phyloP scores from a whole-genome alignment of 2,797 vertebrate genomes.

The Enteromius treurensis region DNA sequence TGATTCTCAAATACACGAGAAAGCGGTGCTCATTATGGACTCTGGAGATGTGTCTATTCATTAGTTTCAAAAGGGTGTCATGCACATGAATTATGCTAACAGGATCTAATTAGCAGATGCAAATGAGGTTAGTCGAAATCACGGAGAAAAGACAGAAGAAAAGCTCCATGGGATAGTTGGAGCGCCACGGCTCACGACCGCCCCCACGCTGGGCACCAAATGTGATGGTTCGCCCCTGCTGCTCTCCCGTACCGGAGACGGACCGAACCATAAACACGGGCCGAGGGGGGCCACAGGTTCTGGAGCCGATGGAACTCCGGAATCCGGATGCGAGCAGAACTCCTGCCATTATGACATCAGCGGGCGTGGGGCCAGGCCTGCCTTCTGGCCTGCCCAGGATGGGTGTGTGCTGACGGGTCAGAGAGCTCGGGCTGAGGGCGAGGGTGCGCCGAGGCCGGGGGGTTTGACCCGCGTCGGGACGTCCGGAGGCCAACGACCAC shows the following conservation, averaged over 20 bases:
- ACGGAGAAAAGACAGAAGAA: slow-evolving; percentile 82
- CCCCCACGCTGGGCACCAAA: slow-evolving; percentile 86
- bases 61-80: slow-evolving; percentile 87
- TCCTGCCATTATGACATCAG: slow-evolving; percentile 82
- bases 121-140: slow-evolving; percentile 87
- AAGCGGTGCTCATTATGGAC: slow-evolving; percentile 79
- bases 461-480: slow-evolving; percentile 16
- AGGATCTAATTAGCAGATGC: slow-evolving; percentile 89
- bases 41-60: slow-evolving; percentile 87
- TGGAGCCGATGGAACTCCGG: slow-evolving; percentile 75
- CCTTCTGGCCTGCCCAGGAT: slow-evolving; percentile 80
- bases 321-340: slow-evolving; percentile 79
- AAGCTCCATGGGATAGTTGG: slow-evolving; percentile 86
- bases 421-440: slow-evolving; percentile 57
- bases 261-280: slow-evolving; percentile 80
- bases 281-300: slow-evolving; percentile 60
- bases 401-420: slow-evolving; percentile 66
- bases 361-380: slow-evolving; percentile 73
- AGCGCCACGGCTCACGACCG: slow-evolving; percentile 83
- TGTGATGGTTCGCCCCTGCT: slow-evolving; percentile 87
- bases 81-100: slow-evolving; percentile 89
- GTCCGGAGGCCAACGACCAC: slow-evolving; percentile 53
- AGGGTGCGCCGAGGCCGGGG: slow-evolving; percentile 48
- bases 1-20: slow-evolving; percentile 53
- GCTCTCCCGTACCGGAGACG: slow-evolving; percentile 79